A percentile compares a stretch with the other conserved stretches of the same genome.
Evolutionary conservation across 2,797 vertebrate species (phyloP).

Genomic region (Anguilla megastoma): DNA sequence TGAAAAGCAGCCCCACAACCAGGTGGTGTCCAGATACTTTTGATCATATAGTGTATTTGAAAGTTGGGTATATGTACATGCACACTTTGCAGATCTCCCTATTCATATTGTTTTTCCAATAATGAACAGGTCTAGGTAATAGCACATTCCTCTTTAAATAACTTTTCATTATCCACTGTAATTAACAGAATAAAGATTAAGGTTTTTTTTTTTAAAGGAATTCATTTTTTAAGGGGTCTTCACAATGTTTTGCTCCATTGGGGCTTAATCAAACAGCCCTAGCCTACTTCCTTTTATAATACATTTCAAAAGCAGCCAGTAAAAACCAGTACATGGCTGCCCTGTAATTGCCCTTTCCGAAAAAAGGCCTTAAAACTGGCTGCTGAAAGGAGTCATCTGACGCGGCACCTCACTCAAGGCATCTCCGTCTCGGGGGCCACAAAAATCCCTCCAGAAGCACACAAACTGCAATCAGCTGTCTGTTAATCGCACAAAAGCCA

Average conservation of each 20-base stretch:
- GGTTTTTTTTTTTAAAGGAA: background rate
- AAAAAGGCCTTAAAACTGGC: background rate
- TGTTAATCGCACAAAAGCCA: background rate
- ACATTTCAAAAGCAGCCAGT: background rate
- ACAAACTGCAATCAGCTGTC: background rate
- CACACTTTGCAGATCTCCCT: too few relatives aligned
- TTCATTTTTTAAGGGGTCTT: background rate
- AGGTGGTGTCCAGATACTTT: too few relatives aligned
- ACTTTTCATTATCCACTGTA: background rate
- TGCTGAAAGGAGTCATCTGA: background rate
- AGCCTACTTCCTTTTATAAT: background rate
- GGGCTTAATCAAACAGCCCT: background rate
- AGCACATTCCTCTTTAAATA: background rate
- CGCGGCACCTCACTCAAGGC: background rate
- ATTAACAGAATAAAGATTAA: background rate
- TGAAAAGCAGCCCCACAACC: too few relatives aligned
- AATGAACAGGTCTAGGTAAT: background rate
- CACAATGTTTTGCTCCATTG: background rate
- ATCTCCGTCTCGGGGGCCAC: background rate
- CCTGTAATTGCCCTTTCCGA: background rate
- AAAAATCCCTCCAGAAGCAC: background rate
- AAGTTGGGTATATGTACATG: too few relatives aligned
- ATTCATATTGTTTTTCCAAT: background rate
- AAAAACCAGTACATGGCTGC: background rate
- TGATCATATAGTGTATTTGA: too few relatives aligned